phyloP scores from a whole-genome alignment of 2,113 vertebrate species.

The Saimiri boliviensis region DNA sequence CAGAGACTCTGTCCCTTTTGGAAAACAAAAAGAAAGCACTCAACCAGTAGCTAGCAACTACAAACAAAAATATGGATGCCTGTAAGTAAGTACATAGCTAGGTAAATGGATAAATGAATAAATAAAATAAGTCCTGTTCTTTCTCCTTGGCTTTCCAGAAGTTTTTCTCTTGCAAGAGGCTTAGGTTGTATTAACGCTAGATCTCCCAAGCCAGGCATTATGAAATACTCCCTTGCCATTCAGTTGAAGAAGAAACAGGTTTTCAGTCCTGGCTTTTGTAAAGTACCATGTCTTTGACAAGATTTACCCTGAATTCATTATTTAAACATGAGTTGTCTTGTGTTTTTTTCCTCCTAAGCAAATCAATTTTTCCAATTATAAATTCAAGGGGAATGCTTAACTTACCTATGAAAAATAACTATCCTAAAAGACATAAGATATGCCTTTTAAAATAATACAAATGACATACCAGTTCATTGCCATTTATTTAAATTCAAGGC shows the following conservation, averaged over 20 bases:
- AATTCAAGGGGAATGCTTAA: constrained; percentile 27
- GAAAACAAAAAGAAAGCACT: constrained; percentile 7
- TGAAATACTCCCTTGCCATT: background rate
- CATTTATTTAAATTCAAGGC: background rate
- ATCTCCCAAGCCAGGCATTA: background rate
- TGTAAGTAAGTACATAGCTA: background rate
- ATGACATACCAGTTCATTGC: background rate
- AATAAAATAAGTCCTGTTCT: background rate
- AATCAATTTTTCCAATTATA: constrained; percentile 58
- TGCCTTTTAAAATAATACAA: background rate
- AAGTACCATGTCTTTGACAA: background rate
- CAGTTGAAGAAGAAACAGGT: background rate
- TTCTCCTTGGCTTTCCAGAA: background rate
- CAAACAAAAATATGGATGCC: background rate
- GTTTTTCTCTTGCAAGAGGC: background rate
- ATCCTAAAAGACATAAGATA: constrained; percentile 25
- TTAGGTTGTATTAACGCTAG: background rate
- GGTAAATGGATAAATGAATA: background rate
- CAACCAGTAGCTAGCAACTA: background rate
- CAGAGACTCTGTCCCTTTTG: background rate
- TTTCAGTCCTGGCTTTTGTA: background rate
- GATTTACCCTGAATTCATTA: constrained; percentile 38
- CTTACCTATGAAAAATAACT: constrained; percentile 6
- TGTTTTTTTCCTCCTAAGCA: background rate
- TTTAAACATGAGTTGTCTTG: constrained; percentile 42